Conservation (phyloP, 2,797 vertebrate species). For the Eulemur albifrons region DNA sequence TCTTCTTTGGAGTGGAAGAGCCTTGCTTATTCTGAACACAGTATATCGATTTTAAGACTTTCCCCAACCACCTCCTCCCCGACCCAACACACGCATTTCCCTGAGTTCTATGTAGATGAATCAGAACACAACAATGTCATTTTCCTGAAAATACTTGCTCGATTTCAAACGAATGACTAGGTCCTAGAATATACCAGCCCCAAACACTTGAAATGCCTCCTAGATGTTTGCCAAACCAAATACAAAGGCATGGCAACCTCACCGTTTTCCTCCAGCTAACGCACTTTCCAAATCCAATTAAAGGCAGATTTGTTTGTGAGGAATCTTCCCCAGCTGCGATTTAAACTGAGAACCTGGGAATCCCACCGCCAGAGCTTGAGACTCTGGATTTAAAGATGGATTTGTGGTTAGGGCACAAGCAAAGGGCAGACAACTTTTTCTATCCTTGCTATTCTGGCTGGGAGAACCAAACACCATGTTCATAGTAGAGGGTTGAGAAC, state of each 20-base stretch:
- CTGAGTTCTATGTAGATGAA: neutral
- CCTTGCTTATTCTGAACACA: neutral
- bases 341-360: neutral
- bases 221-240: constrained; percentile 8
- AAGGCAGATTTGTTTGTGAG: neutral
- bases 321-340: neutral
- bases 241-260: neutral
- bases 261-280: neutral
- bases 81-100: neutral
- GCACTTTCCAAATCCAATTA: neutral
- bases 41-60: neutral
- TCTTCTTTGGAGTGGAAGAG: neutral
- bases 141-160: constrained; percentile 20
- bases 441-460: neutral
- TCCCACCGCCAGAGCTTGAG: neutral
- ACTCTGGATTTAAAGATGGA: neutral
- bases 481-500: neutral
- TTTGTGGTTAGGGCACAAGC: neutral
- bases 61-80: neutral
- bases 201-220: neutral
- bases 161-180: neutral
- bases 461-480: neutral
- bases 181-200: neutral
- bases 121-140: neutral
- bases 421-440: neutral